Percentiles rank a stretch among this genome's conserved stretches.
Evolutionary conservation across 1,140 invertebrate genomes (phyloP).

Genomic region (Caenorhabditis remanei): DNA sequence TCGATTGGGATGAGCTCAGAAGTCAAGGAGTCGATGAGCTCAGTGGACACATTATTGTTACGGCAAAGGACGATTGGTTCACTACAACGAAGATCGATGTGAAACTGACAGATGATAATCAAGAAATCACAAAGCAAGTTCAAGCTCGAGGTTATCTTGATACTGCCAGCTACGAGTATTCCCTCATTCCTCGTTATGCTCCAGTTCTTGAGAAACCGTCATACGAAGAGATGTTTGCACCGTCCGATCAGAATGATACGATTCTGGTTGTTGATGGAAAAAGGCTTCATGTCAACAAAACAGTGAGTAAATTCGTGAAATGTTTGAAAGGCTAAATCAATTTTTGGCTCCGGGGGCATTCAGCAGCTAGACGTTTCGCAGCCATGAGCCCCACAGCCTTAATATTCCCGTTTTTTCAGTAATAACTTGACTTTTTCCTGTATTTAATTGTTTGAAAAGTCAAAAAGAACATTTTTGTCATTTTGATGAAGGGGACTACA

Average conservation of each 20-base stretch:
- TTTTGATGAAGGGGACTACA: too few species aligned
- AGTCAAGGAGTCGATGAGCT: neutral
- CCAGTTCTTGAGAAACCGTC: neutral
- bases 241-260: neutral
- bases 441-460: too few species aligned
- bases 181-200: neutral
- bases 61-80: too few species aligned
- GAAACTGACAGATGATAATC: neutral
- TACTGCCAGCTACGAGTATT: neutral
- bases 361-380: too few species aligned
- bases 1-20: neutral
- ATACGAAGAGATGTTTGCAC: neutral
- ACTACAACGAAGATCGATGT: neutral
- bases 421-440: too few species aligned
- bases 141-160: neutral
- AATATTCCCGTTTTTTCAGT: too few species aligned
- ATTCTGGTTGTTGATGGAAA: neutral
- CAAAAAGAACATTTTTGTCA: too few species aligned
- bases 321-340: too few species aligned
- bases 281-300: too few species aligned
- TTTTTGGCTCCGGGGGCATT: too few species aligned
- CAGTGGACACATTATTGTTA: neutral
- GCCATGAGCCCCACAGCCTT: neutral
- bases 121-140: neutral
- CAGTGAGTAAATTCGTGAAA: too few species aligned